Conservation (phyloP, 2,797 vertebrate genomes). For the Lutjanus campechanus region DNA sequence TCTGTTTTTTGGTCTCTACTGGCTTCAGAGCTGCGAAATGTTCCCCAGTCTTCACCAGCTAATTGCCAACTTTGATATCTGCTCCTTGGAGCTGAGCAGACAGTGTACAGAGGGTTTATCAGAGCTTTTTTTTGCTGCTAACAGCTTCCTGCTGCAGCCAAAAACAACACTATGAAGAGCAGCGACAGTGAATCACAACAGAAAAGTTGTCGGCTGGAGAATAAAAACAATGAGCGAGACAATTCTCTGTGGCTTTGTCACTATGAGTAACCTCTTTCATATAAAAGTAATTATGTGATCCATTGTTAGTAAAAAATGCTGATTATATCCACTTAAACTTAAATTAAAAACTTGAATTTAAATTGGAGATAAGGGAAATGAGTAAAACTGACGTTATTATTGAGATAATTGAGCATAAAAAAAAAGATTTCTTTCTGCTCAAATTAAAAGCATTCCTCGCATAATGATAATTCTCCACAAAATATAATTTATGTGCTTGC, state of each 20-base stretch:
- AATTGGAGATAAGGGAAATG: background rate
- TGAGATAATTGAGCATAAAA: background rate
- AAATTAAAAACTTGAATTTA: background rate
- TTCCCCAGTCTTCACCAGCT: background rate
- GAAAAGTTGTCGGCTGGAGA: background rate
- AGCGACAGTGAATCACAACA: too few species aligned
- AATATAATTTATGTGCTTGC: conserved; percentile 13
- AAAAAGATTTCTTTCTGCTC: background rate
- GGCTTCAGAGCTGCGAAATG: background rate
- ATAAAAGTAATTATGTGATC: background rate
- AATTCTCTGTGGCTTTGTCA: background rate
- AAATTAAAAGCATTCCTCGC: background rate
- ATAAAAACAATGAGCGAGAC: background rate
- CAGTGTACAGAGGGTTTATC: background rate
- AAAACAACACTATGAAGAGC: background rate
- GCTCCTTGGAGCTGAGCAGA: background rate
- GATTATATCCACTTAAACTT: background rate
- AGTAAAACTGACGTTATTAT: background rate
- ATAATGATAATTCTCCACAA: conserved; percentile 5
- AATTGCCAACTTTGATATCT: background rate
- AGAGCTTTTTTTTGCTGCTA: background rate
- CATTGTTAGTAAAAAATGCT: background rate
- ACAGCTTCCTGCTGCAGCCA: background rate
- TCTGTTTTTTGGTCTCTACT: background rate
- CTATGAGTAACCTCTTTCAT: background rate